phyloP scores from a whole-genome alignment of 2,888 invertebrate genomes.

The Zygaena filipendulae region DNA sequence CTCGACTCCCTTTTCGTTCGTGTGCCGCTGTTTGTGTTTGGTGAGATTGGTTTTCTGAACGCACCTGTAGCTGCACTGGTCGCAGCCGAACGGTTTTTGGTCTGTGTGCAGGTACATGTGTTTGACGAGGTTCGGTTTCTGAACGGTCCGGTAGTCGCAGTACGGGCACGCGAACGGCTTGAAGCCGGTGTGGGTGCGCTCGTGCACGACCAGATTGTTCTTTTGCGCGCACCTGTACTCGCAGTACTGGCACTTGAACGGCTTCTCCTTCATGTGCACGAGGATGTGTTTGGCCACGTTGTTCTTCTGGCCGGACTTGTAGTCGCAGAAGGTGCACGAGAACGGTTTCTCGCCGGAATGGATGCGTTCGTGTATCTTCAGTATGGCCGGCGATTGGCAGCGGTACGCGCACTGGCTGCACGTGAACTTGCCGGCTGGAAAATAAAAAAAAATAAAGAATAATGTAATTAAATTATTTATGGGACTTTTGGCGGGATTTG shows the following conservation, averaged over 20 bases:
- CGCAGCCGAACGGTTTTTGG: conserved; percentile 60
- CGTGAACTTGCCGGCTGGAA: conserved; percentile 46
- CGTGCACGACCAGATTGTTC: conserved; percentile 60
- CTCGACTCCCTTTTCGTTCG: conserved; percentile 42
- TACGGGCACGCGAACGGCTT: conserved; percentile 61
- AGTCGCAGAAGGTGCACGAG: conserved; percentile 55
- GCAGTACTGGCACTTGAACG: conserved; percentile 58
- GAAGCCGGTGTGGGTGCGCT: conserved; percentile 59
- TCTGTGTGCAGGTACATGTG: conserved; percentile 64
- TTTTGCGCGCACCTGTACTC: conserved; percentile 61
- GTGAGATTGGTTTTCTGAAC: conserved; percentile 62
- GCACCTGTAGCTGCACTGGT: conserved; percentile 54
- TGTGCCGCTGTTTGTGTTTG: conserved; percentile 56
- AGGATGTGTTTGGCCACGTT: conserved; percentile 62
- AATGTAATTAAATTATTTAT: no score
- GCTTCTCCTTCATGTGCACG: conserved; percentile 64
- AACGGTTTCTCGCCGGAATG: conserved; percentile 61
- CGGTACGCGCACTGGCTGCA: conserved; percentile 53
- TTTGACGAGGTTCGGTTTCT: conserved; percentile 61
- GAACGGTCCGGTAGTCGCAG: conserved; percentile 59
- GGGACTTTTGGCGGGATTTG: no score
- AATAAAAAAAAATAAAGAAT: no score
- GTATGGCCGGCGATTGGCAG: conserved; percentile 60
- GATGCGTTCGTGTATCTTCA: conserved; percentile 59
- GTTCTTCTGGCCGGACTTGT: conserved; percentile 62